Evolutionary conservation across 2,888 invertebrate species (phyloP).

Genomic region (Acronicta aceris): DNA sequence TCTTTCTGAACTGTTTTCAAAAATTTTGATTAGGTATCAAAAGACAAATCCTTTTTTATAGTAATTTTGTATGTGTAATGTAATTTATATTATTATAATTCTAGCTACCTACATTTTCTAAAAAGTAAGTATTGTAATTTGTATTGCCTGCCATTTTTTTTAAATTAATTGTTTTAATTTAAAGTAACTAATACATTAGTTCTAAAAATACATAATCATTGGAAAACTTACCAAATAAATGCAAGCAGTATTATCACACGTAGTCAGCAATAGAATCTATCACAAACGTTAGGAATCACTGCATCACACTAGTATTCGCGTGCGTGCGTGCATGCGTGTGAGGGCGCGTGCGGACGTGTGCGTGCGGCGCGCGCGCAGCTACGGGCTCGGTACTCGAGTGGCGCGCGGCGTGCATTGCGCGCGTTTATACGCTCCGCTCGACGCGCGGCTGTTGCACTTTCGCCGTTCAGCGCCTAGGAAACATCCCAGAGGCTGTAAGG

Average conservation of each 20-base stretch:
- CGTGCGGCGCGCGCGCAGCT: conserved; percentile 71
- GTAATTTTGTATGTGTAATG: no score
- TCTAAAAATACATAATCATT: conserved; percentile 4
- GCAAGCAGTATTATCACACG: conserved; percentile 55
- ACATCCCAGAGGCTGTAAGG: conserved; percentile 54
- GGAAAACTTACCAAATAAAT: conserved; percentile 63
- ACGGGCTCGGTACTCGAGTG: conserved; percentile 77
- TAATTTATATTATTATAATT: no score
- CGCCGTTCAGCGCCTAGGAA: conserved; percentile 67
- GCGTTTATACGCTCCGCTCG: conserved; percentile 77
- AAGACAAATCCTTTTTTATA: no score
- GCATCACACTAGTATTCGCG: conserved; percentile 55
- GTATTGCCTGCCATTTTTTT: no score
- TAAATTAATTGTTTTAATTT: no score
- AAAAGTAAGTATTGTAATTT: no score
- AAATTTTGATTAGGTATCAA: no score
- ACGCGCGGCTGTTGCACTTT: conserved; percentile 80
- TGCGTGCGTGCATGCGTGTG: conserved; percentile 53
- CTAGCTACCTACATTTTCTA: no score
- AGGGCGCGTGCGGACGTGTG: conserved; percentile 66
- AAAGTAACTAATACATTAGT: not conserved
- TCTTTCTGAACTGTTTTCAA: no score
- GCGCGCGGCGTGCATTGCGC: conserved; percentile 68
- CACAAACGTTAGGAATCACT: conserved; percentile 60
- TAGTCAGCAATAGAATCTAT: conserved; percentile 41